Base-by-base conservation (phyloP, 2,113 vertebrate genomes). In the Clarias gariepinus region DNA sequence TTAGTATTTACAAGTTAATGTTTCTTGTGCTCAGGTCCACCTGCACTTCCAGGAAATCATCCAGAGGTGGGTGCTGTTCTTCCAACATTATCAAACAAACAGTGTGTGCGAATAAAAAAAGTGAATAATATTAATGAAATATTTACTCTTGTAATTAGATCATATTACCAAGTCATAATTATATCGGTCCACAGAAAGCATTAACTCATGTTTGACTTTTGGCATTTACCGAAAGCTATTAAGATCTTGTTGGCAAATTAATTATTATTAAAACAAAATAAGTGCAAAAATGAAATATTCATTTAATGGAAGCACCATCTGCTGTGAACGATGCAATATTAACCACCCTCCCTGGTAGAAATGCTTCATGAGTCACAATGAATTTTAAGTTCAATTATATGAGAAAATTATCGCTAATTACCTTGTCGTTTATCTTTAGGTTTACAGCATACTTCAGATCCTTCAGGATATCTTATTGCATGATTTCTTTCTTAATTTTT, bases 61-160 rank as follows among this genome's bases (percentile, higher is more conserved):
- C 87, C 95, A 64, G 90, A 76, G 91, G 93, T 97, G 89, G 93
- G 90, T 82, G 13, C 79, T 77, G 57, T 28, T 87, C 63, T 23
- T 63, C 23, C 36, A 36, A 57, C 47, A 66, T 55, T 73, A 60
- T 69, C 12, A 66, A 41, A 68, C 12, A 18, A n/a, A 76, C 33
- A 58, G 18, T n/a, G 33, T 8, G 41, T 83, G 28, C 21, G 73
- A 52, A 73, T 58, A 11, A 86, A 85, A 28, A 23, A 47, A 36
- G 23, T n/a, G 55, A 47, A 55, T 33, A 82, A 15, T 79, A 23
- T 33, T 30, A 73, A 5, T 25, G 30, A 15, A 77, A 28, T 16
- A 30, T 81, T 86, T 81, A 28, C 58, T 18, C 19, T 52, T 64
- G 23, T 30, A 66, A 53, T 30, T 19, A 68, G 15, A 23, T 64